Evolutionary conservation across 2,797 vertebrate genomes (phyloP).

Genomic region (Hydrocynus forskahlii): DNA sequence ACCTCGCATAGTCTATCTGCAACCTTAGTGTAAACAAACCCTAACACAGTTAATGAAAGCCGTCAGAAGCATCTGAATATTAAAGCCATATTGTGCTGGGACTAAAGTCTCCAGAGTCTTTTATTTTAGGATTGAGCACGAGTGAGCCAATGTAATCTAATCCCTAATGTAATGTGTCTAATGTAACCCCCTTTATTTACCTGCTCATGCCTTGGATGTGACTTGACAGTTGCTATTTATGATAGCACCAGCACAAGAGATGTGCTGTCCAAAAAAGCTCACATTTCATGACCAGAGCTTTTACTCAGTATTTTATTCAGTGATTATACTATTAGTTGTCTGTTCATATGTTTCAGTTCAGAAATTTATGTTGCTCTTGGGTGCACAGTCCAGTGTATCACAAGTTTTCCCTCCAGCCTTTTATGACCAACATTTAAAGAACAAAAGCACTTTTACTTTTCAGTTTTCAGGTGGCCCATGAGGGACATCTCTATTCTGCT

Average conservation of each 20-base stretch:
- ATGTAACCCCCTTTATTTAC: not conserved
- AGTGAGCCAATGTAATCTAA: no score
- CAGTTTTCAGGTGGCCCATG: not conserved
- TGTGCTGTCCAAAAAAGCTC: not conserved
- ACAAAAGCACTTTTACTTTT: not conserved
- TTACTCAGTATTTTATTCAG: no score
- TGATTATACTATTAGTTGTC: no score
- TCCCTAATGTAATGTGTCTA: no score
- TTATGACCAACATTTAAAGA: not conserved
- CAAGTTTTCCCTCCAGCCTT: constrained; percentile 1
- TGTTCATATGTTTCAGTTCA: not conserved
- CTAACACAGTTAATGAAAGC: not conserved
- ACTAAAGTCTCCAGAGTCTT: no score
- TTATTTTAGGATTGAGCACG: no score
- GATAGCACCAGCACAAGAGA: not conserved
- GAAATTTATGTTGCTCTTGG: not conserved
- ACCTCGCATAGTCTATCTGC: not conserved
- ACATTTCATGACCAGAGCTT: not conserved
- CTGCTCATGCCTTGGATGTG: not conserved
- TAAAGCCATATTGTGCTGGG: not conserved
- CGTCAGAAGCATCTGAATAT: not conserved
- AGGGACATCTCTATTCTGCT: not conserved
- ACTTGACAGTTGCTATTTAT: not conserved
- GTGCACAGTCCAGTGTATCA: not conserved
- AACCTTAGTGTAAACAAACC: not conserved